Conservation (phyloP, 2,797 vertebrate species). For the Brachyalestes nurse region DNA sequence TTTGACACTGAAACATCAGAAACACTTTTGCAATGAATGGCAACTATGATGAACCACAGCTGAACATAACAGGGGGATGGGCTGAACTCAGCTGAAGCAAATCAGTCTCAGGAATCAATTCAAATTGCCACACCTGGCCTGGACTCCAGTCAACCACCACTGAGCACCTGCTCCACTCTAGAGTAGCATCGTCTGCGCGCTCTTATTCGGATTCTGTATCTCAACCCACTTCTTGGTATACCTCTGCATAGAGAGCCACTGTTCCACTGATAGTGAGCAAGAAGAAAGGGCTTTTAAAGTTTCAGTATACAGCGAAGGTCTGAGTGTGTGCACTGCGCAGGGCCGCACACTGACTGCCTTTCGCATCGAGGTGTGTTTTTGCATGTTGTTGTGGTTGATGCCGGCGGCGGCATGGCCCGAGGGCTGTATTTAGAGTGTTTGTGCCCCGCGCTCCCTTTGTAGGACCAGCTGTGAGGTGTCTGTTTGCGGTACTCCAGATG, state of each 20-base stretch:
- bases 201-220: neutral
- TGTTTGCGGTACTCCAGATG: slow-evolving; percentile 72
- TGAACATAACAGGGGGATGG: slow-evolving; percentile 35
- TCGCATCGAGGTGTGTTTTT: slow-evolving; percentile 38
- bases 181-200: neutral
- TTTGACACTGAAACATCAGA: neutral
- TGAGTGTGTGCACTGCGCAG: neutral
- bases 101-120: slow-evolving; percentile 59
- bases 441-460: slow-evolving; percentile 65
- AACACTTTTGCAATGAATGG: neutral
- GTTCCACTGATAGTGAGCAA: neutral
- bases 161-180: slow-evolving; percentile 57
- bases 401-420: slow-evolving; percentile 46
- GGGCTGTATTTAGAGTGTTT: slow-evolving; percentile 55
- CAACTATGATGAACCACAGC: slow-evolving; percentile 1
- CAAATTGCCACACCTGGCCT: slow-evolving; percentile 64
- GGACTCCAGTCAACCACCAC: slow-evolving; percentile 51
- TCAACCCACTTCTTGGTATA: slow-evolving; percentile 24
- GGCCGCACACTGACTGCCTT: neutral
- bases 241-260: slow-evolving; percentile 2
- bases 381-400: slow-evolving; percentile 42
- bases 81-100: slow-evolving; percentile 58
- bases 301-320: no score
- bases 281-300: neutral
- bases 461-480: slow-evolving; percentile 69